phyloP scores from a whole-genome alignment of 1,140 invertebrate species.

The Palaemon carinicauda region DNA sequence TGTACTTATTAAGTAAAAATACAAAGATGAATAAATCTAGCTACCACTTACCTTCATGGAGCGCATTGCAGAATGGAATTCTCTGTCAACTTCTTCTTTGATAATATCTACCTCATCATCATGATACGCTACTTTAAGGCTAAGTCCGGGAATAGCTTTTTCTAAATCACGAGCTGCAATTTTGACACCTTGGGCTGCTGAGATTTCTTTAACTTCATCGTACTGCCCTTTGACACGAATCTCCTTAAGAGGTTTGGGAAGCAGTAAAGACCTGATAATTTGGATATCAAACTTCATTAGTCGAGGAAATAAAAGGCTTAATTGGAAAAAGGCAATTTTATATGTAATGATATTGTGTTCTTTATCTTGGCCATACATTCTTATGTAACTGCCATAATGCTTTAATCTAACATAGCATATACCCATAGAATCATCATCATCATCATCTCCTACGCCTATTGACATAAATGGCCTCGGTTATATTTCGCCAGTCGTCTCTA shows the following conservation, averaged over 20 bases:
- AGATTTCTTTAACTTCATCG: constrained; percentile 93
- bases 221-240: constrained; percentile 98
- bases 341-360: no score
- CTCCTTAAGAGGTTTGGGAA: constrained; percentile 98
- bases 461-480: no score
- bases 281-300: no score
- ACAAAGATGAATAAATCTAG: background rate
- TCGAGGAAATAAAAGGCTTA: no score
- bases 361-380: no score
- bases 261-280: constrained; percentile 81
- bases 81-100: constrained; percentile 80
- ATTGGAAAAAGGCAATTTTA: no score
- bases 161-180: constrained; percentile 97
- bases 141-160: constrained; percentile 90
- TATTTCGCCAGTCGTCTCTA: no score
- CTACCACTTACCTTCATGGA: constrained; percentile 83
- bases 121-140: constrained; percentile 86
- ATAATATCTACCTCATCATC: constrained; percentile 92
- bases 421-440: no score
- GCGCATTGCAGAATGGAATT: constrained; percentile 87
- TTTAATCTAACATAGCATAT: no score
- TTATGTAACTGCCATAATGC: no score
- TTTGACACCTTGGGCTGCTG: constrained; percentile 97
- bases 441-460: no score
- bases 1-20: background rate